phyloP scores from a whole-genome alignment of 2,888 invertebrate genomes.

The Sesia bembeciformis region DNA sequence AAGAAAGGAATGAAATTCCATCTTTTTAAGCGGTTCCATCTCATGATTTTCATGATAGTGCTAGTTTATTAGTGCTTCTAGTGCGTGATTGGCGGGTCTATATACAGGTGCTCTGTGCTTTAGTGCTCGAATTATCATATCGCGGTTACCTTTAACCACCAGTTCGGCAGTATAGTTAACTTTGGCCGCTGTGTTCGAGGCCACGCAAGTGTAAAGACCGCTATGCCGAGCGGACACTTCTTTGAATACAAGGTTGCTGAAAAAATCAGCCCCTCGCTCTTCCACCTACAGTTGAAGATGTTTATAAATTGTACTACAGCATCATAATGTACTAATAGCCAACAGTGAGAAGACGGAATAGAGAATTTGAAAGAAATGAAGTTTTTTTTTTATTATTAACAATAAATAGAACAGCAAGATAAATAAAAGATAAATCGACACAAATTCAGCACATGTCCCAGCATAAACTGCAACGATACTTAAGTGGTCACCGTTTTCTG shows the following conservation, averaged over 20 bases:
- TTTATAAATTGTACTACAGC: not conserved
- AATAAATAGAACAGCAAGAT: too few relatives aligned
- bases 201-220: constrained; percentile 83
- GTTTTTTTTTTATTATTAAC: too few relatives aligned
- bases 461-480: too few relatives aligned
- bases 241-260: constrained; percentile 84
- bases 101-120: not conserved
- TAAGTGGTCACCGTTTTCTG: too few relatives aligned
- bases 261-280: constrained; percentile 82
- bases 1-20: too few relatives aligned
- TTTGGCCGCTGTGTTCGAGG: constrained; percentile 82
- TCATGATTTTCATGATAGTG: not conserved
- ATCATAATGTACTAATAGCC: not conserved
- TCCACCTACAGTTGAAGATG: constrained; percentile 67
- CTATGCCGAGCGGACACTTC: constrained; percentile 81
- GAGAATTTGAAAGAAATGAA: not conserved
- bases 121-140: not conserved
- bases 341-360: not conserved
- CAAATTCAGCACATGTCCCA: too few relatives aligned
- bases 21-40: too few relatives aligned
- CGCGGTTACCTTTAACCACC: constrained; percentile 80
- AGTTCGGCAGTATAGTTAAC: constrained; percentile 83
- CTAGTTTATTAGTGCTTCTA: constrained; percentile 7
- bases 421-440: too few relatives aligned
- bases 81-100: not conserved